Evolutionary conservation across 2,113 vertebrate genomes (phyloP).

Genomic region (Progne subis): DNA sequence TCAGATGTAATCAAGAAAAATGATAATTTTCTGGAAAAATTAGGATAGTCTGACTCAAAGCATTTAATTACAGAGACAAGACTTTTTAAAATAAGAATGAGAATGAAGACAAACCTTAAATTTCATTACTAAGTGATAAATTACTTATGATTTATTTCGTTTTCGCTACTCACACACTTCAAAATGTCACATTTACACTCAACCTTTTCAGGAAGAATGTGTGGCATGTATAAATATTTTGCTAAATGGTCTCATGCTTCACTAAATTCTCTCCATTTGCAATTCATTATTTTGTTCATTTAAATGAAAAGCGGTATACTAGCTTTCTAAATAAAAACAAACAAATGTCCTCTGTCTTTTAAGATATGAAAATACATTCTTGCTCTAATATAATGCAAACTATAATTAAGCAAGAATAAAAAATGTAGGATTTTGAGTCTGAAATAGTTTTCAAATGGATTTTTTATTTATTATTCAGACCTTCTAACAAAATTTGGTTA

Average conservation of each 20-base stretch:
- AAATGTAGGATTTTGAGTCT: neutral
- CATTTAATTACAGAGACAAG: slow-evolving; percentile 38
- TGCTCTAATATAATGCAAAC: neutral
- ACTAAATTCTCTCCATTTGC: slow-evolving; percentile 27
- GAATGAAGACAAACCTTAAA: slow-evolving; percentile 35
- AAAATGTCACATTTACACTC: slow-evolving; percentile 70
- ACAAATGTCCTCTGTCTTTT: neutral
- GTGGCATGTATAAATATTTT: slow-evolving; percentile 63
- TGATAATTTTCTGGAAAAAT: slow-evolving; percentile 5
- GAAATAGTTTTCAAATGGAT: neutral
- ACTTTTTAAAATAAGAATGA: slow-evolving; percentile 46
- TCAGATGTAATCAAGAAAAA: neutral
- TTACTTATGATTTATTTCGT: slow-evolving; percentile 58
- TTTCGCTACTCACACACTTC: slow-evolving; percentile 43
- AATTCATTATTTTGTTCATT: slow-evolving; percentile 60
- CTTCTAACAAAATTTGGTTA: neutral
- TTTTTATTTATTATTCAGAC: neutral
- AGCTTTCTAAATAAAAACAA: neutral
- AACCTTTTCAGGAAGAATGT: slow-evolving; percentile 60
- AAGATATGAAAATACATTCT: neutral
- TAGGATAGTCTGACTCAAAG: slow-evolving; percentile 3
- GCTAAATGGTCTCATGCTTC: slow-evolving; percentile 51
- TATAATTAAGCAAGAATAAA: slow-evolving; percentile 6
- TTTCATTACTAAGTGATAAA: slow-evolving; percentile 64
- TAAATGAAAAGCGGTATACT: slow-evolving; percentile 7